Conservation (phyloP, 2,888 invertebrate genomes). For the Amphipyra tragopoginis region DNA sequence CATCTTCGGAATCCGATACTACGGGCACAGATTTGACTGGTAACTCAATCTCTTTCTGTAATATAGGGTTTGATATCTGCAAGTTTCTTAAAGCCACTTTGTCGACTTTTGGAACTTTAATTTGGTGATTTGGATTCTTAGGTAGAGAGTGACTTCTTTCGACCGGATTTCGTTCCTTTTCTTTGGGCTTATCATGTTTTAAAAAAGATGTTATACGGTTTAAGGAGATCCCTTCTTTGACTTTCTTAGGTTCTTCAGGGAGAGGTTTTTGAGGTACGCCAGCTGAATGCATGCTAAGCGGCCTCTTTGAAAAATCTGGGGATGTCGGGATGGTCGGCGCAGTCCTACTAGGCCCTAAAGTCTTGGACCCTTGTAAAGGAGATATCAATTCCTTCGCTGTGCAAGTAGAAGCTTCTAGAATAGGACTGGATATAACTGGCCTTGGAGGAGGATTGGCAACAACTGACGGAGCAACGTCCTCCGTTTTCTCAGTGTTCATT, state of each 20-base stretch:
- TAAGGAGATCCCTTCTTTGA: conserved; percentile 91
- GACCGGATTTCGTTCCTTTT: conserved; percentile 84
- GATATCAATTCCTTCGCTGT: conserved; percentile 93
- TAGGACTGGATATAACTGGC: conserved; percentile 95
- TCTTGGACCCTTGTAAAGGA: conserved; percentile 90
- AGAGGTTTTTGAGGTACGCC: conserved; percentile 81
- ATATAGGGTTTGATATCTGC: conserved; percentile 96
- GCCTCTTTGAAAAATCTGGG: conserved; percentile 84
- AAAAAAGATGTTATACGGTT: conserved; percentile 94
- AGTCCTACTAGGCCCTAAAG: conserved; percentile 90
- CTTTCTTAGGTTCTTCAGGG: conserved; percentile 88
- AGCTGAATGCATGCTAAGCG: conserved; percentile 85
- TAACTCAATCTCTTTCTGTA: conserved; percentile 92
- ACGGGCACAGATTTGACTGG: conserved; percentile 91
- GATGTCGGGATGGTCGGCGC: conserved; percentile 89
- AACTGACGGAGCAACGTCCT: conserved; percentile 69
- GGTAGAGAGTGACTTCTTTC: conserved; percentile 90
- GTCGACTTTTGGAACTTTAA: conserved; percentile 92
- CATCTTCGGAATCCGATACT: conserved; percentile 85
- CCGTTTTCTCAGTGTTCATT: conserved; percentile 80
- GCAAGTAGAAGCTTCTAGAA: conserved; percentile 95
- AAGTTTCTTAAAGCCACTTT: conserved; percentile 93
- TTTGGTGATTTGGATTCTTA: conserved; percentile 88
- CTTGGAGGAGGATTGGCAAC: conserved; percentile 92
- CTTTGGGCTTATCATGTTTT: conserved; percentile 90